Base-by-base conservation (phyloP, 2,113 vertebrate genomes). In the Callopanchax toddi region DNA sequence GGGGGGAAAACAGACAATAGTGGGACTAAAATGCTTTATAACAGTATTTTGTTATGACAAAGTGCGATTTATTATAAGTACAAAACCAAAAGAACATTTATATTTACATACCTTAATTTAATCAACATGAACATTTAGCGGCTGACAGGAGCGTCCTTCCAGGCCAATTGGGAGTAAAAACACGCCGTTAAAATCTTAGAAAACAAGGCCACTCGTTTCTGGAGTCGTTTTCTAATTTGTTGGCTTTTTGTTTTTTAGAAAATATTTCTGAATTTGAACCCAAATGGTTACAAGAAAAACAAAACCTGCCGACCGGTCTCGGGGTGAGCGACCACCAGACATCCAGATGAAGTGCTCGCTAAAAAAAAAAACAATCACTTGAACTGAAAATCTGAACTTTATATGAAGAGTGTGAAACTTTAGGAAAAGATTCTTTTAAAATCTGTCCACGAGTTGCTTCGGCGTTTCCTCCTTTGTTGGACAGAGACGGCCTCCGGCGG, bases 81-180 rank as follows among this genome's bases (percentile, higher is more conserved):
- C 81, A 87, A 74, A 73, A 78, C 67, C 68, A 59, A 63, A 56
- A 66, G 48, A 36, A 64, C 50, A 88, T 84, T 84, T 73, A 79
- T 91, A 92, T 92, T 90, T 93, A 93, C 90, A 92, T 43, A 85
- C 81, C 62, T 88, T 89, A 91, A 91, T 82, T 91, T 90, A 90
- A 82, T 88, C 66, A 58, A 86, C 85, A 90, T 71, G 76, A 87
- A 89, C 74, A 75, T 79, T 82, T 76, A 89, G 88, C 82, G 74
- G 72, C 84, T 67, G 65, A 73, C 60, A 64, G 63, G 61, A 79
- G 43, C 4, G 65, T 32, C 63, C 62, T 55, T 74, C 60, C 71
- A 77, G 72, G 46, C 67, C 21, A 62, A 37, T 10, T 44, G 64
- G n/a, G 75, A 80, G 69, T 53, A 67, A 71, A 80, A 62, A 82